Evolutionary conservation across 1,140 invertebrate species (phyloP).

Genomic region (Euglossa dilemma): DNA sequence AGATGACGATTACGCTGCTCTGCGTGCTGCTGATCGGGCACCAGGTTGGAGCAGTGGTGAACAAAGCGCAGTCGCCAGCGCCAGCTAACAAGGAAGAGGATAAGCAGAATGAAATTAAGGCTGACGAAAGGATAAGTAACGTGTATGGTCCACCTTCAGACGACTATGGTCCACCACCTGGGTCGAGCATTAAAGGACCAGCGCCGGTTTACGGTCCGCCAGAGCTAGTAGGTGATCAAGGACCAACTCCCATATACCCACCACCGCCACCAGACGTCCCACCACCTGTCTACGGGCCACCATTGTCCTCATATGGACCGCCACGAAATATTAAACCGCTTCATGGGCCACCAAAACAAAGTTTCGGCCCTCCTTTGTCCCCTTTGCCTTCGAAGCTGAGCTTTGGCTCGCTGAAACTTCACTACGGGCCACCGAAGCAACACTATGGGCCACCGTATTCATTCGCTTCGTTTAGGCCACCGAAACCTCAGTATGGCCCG

Average conservation of each 20-base stretch:
- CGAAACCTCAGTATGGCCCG: constrained; percentile 80
- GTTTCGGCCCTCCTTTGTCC: constrained; percentile 76
- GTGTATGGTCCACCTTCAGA: constrained; percentile 75
- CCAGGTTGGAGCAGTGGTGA: constrained; percentile 72
- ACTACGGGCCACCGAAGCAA: constrained; percentile 81
- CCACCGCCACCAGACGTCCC: constrained; percentile 78
- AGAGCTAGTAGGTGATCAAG: constrained; percentile 75
- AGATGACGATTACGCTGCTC: constrained; percentile 71
- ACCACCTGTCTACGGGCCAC: constrained; percentile 76
- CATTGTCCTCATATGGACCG: constrained; percentile 76
- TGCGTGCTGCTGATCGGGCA: constrained; percentile 70
- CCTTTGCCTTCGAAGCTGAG: constrained; percentile 74
- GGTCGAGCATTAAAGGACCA: constrained; percentile 70
- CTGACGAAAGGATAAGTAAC: constrained; percentile 78
- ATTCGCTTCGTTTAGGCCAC: constrained; percentile 68
- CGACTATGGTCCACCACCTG: constrained; percentile 72
- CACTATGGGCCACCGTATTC: constrained; percentile 79
- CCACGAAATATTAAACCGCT: constrained; percentile 75
- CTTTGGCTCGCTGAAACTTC: constrained; percentile 80
- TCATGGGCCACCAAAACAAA: constrained; percentile 79
- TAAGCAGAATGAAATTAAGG: constrained; percentile 63
- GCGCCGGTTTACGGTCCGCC: constrained; percentile 80
- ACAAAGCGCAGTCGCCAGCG: constrained; percentile 68
- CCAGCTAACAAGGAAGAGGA: constrained; percentile 60
- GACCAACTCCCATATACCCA: constrained; percentile 77